Evolutionary conservation across 2,888 invertebrate species (phyloP), one percentile per base, ranked within the genome.

Genomic region (Drosophila testacea): DNA sequence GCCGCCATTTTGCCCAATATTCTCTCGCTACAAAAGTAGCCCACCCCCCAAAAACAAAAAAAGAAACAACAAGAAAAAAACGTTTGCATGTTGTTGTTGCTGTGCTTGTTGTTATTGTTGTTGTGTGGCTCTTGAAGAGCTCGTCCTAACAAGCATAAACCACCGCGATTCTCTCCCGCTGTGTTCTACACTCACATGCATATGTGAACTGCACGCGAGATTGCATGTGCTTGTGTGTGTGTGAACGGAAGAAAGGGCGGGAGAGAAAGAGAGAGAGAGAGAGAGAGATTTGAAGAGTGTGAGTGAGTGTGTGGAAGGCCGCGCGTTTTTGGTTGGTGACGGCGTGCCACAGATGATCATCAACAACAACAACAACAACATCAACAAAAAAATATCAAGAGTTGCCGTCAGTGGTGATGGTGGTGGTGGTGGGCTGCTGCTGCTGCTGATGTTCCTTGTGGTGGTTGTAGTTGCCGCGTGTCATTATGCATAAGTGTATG

Each of bases 271-370:
- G 7, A 32, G 32, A 6, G 32, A 9, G 5, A 4, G 30, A 30
- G 11, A 28, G 41, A 16, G 13, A 48, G 57, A 39, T 46, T 16
- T 56, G 52, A 13, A 11, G 78, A 47, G 81, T 71, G 70, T 64
- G 77, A 67, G 81, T 81, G 79, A 65, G 79, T 80, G 66, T 78
- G 81, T 62, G 79, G 71, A 79, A 71, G 80, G 81, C 78, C 81
- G 88, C 83, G 88, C 86, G 83, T 84, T 84, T 83, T 88, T 84
- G 83, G 83, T 84, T 84, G 83, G 83, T 76, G 83, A 87, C 79
- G 83, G 82, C 81, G 68, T 71, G 87, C 83, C 87, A 79, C 83
- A 86, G 87, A 81, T 81, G 86, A 83, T 83, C 67, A 83, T 81
- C 70, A 70, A 57, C 66, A 69, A 44, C 72, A 63, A 11, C 56